These are phyloP conservation scores for Bursaphelenchus okinawaensis DNA, from an alignment of 2,888 invertebrate species.

Conservation along the genomic window DNA sequence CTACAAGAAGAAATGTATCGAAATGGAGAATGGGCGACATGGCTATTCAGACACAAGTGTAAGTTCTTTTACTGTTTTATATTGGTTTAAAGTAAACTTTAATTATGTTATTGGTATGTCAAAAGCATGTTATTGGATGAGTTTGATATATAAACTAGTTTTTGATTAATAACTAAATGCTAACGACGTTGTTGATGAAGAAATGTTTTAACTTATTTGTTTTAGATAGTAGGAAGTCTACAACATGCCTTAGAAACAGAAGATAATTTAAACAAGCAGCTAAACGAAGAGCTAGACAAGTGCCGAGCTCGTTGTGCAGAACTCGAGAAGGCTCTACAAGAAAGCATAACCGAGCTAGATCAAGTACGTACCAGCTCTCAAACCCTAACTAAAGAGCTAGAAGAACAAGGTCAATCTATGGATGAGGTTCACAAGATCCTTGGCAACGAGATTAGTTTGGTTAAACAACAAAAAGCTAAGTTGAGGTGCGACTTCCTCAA, in stretches of 20 bases:
- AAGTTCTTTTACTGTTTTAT: not conserved
- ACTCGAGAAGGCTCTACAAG: not conserved
- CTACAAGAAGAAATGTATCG: not conserved
- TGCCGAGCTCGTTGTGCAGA: not conserved
- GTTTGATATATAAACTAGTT: not conserved
- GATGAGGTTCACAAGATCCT: not conserved
- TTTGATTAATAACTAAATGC: too few species aligned
- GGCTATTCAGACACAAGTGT: not conserved
- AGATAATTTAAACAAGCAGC: not conserved
- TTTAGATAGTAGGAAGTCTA: not conserved
- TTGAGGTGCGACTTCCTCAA: constrained; percentile 1
- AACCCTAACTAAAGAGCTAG: not conserved
- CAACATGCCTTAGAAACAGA: not conserved
- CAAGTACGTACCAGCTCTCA: not conserved
- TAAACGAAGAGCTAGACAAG: not conserved
- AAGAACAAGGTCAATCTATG: not conserved
- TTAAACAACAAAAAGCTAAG: constrained; percentile 10
- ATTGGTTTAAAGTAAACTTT: not conserved
- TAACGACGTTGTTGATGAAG: too few species aligned
- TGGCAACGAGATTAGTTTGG: not conserved
- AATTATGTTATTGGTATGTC: not conserved
- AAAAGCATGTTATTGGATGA: not conserved
- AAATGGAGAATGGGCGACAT: not conserved
- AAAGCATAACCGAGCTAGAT: not conserved
- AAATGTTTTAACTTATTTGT: not conserved